Base-by-base conservation (phyloP, 2,888 invertebrate species). In the Scrobipalpa costella region DNA sequence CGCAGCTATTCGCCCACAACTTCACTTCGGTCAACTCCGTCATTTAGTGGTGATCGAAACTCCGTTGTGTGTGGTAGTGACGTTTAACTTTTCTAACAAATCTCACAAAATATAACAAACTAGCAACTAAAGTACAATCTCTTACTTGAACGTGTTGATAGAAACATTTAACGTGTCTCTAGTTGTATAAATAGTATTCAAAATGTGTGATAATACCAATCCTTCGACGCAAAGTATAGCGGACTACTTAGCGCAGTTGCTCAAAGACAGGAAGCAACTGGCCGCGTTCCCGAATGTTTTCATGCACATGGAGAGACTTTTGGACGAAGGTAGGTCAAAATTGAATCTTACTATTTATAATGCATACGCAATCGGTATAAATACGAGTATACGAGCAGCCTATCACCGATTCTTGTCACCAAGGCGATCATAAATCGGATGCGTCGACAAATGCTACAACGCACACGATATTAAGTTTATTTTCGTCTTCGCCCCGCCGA, bases 181-280 rank as follows among this genome's bases (percentile, higher is more conserved):
- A 84, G 84, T 88, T 89, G 69, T 82, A 74, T 78, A 83, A 79
- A 82, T 79, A 77, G 80, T 81, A 86, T 80, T 84, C 86, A 92
- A 85, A 86, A 92, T 92, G 92, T 91, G 92, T 89, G 92, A 92
- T 86, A 89, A 85, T 86, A 91, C 83, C 86, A 90, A 83, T 89
- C 94, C 95, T 81, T 96, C 96, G 89, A 97, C 97, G 92, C 97
- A 98, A 92, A 98, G 97, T 93, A 97, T 98, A 94, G 98, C 99
- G 93, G 99, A 99, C 94, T 99, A 99, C 94, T 95, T 99, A 94
- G 98, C 99, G 90, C 99, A 99, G 94, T 95, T 99, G 93, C 95
- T 99, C 90, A 99, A 99, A 95, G 99, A 99, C 95, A 98, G 99
- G 94, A 99, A 99, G 94, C 99, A 99, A 94, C 95, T 99, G 90